Conservation (phyloP, 2,888 invertebrate genomes). For the Coecobrya sp. region DNA sequence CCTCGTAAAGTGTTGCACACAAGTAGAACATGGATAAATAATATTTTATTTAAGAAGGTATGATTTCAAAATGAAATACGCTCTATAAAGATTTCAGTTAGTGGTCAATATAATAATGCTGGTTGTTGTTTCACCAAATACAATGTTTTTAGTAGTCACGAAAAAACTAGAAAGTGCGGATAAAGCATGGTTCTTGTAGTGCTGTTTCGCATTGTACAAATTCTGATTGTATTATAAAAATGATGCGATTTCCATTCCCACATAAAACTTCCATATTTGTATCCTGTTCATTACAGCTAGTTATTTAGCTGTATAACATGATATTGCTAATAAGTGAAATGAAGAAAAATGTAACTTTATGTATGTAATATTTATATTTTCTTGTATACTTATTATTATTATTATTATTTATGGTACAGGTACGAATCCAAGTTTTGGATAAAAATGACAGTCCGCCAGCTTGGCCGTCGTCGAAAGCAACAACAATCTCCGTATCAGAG, state of each 20-base stretch:
- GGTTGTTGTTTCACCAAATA: too few species aligned
- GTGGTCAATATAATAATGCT: background rate
- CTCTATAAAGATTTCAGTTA: background rate
- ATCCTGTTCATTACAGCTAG: slow-evolving; percentile 22
- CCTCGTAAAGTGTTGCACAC: slow-evolving; percentile 67
- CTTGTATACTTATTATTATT: slow-evolving; percentile 37
- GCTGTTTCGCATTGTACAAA: slow-evolving; percentile 16
- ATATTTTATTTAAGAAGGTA: slow-evolving; percentile 11
- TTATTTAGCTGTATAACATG: background rate
- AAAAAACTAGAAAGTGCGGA: slow-evolving; percentile 93
- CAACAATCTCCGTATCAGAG: slow-evolving; percentile 93
- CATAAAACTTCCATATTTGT: slow-evolving; percentile 68
- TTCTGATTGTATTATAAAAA: slow-evolving; percentile 19
- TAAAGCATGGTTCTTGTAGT: slow-evolving; percentile 86
- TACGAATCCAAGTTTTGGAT: slow-evolving; percentile 89
- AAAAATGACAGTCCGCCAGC: slow-evolving; percentile 98
- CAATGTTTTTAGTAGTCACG: background rate
- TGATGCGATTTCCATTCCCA: slow-evolving; percentile 52
- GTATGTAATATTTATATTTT: background rate
- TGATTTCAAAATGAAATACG: background rate
- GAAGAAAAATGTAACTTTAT: background rate
- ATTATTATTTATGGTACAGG: slow-evolving; percentile 78
- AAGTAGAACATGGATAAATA: slow-evolving; percentile 21
- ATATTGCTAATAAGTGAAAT: background rate
- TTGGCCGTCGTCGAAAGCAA: slow-evolving; percentile 92